Evolutionary conservation across 2,888 invertebrate genomes (phyloP).

Genomic region (Drosophila borealis): DNA sequence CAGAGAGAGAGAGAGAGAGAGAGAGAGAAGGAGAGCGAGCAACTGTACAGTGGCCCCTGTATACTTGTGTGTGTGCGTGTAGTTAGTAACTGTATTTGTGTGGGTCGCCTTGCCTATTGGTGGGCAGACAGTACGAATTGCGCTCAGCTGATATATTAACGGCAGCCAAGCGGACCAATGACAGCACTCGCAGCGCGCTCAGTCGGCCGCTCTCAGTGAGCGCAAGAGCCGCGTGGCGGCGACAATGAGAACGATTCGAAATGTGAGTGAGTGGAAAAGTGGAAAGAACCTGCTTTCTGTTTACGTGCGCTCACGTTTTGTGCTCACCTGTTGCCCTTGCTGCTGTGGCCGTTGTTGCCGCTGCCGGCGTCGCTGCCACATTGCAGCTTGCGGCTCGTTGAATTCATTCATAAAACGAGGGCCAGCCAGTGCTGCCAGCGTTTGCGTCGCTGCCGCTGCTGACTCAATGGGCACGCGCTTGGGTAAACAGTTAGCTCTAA

Average conservation of each 20-base stretch:
- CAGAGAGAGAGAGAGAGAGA: slow-evolving; percentile 2
- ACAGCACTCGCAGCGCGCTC: slow-evolving; percentile 28
- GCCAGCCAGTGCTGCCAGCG: slow-evolving; percentile 9
- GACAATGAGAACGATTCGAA: not conserved
- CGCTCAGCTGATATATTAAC: slow-evolving; percentile 30
- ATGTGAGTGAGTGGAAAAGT: slow-evolving; percentile 22
- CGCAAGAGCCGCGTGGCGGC: not conserved
- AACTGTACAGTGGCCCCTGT: not conserved
- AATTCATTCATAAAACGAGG: slow-evolving; percentile 39
- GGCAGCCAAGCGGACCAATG: slow-evolving; percentile 38
- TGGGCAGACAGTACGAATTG: slow-evolving; percentile 13
- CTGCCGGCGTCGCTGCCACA: slow-evolving; percentile 4
- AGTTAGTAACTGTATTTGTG: slow-evolving; percentile 10
- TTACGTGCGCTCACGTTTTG: not conserved
- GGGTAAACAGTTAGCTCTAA: slow-evolving; percentile 42
- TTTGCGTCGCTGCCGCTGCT: slow-evolving; percentile 20
- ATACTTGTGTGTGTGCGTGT: not conserved
- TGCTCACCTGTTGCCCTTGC: slow-evolving; percentile 36
- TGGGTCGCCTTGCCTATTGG: slow-evolving; percentile 37
- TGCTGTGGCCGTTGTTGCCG: slow-evolving; percentile 8
- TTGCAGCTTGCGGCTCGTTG: slow-evolving; percentile 13
- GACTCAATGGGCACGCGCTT: slow-evolving; percentile 54
- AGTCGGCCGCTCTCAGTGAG: slow-evolving; percentile 20
- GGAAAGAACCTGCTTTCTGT: slow-evolving; percentile 42
- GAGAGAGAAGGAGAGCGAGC: not conserved